Percentiles rank a stretch among this genome's conserved stretches.
These are phyloP conservation scores for Bagarius yarrelli DNA, from an alignment of 2,113 vertebrate genomes.

Conservation along the genomic window DNA sequence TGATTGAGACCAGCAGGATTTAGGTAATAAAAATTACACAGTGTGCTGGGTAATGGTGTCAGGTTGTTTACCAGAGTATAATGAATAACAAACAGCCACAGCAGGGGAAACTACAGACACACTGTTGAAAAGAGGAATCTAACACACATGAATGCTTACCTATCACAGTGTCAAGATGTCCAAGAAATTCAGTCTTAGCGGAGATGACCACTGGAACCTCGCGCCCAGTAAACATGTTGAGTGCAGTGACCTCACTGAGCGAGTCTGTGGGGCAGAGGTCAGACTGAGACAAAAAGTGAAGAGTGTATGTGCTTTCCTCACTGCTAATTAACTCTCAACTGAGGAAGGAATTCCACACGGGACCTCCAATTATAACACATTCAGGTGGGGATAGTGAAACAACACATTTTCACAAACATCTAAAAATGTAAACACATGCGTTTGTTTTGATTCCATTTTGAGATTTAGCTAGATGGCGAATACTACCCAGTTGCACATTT, in stretches of 20 bases:
- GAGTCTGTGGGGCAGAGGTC: conserved; percentile 75
- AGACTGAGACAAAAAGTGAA: conserved; percentile 9
- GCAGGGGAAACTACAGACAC: not conserved
- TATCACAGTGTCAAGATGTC: conserved; percentile 81
- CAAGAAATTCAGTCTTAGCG: conserved; percentile 73
- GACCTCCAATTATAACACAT: conserved; percentile 60
- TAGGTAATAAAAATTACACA: not conserved
- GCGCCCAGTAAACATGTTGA: conserved; percentile 81
- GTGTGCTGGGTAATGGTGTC: conserved; percentile 6
- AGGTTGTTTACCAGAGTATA: not conserved
- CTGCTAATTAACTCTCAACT: conserved; percentile 55
- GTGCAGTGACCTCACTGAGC: conserved; percentile 80
- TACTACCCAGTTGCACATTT: not conserved
- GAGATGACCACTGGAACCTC: conserved; percentile 88
- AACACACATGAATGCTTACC: conserved; percentile 69
- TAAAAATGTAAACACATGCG: no score
- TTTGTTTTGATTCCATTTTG: not conserved
- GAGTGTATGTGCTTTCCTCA: conserved; percentile 25
- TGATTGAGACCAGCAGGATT: conserved; percentile 5
- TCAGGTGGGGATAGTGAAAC: not conserved
- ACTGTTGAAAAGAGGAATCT: not conserved
- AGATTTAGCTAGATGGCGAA: not conserved
- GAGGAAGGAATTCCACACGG: conserved; percentile 30
- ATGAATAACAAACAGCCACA: conserved; percentile 4
- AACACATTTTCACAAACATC: not conserved